These are phyloP conservation scores for Pyrrhosoma nymphula DNA, from an alignment of 2,888 invertebrate genomes.

Conservation along the genomic window DNA sequence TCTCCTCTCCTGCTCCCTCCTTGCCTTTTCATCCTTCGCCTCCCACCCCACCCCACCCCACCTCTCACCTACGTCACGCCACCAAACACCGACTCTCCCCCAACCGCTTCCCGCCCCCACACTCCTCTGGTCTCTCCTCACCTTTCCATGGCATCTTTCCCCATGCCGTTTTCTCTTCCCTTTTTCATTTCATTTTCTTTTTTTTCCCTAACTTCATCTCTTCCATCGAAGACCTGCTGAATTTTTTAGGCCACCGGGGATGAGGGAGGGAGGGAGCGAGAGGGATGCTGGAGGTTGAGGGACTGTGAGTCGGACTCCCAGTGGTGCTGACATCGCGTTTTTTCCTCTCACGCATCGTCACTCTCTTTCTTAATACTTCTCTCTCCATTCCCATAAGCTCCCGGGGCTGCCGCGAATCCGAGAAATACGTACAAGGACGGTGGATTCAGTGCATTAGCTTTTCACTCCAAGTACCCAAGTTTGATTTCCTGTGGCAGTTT, in stretches of 20 bases:
- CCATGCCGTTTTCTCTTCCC: not conserved
- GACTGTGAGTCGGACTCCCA: not conserved
- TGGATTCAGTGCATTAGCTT: not conserved
- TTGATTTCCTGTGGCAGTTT: not conserved
- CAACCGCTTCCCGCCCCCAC: not conserved
- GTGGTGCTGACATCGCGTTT: conserved; percentile 44
- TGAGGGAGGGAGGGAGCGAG: not conserved
- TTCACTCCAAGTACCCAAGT: not conserved
- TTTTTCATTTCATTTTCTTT: not conserved
- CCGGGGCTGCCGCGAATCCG: not conserved
- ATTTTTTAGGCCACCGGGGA: conserved; percentile 18
- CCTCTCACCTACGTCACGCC: not conserved
- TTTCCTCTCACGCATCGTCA: conserved; percentile 29
- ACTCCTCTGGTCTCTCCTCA: not conserved
- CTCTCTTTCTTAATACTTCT: not conserved
- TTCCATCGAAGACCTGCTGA: conserved; percentile 10
- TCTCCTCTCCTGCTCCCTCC: not conserved
- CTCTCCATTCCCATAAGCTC: not conserved
- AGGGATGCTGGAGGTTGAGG: not conserved
- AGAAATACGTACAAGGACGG: not conserved
- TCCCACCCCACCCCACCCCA: no score
- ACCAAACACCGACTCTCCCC: no score
- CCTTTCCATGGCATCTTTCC: not conserved
- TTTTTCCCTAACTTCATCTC: not conserved
- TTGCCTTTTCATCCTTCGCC: not conserved